Percentiles rank a stretch among this genome's conserved stretches.
Conservation (phyloP, 2,113 vertebrate species). For the Andinoacara biseriatus region DNA sequence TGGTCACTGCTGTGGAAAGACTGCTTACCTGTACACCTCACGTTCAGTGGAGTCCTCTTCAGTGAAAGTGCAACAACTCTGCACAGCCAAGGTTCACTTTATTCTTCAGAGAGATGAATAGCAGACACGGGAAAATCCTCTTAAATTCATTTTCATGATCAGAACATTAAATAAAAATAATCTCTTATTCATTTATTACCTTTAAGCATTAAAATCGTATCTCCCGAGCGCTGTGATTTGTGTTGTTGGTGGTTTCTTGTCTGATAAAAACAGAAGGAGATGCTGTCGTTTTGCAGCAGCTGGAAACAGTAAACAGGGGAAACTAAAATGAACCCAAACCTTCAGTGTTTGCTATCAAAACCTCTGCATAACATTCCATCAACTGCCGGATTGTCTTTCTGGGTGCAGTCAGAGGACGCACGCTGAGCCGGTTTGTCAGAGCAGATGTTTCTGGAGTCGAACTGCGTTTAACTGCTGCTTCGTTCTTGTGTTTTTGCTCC, state of each 20-base stretch:
- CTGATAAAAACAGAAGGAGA: not conserved
- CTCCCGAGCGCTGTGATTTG: no score
- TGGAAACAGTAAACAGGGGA: not conserved
- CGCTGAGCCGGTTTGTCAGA: not conserved
- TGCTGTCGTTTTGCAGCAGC: not conserved
- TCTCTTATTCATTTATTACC: not conserved
- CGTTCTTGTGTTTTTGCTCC: not conserved
- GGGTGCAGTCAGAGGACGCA: not conserved
- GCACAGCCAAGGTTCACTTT: no score
- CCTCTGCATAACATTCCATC: no score
- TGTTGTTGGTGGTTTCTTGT: not conserved
- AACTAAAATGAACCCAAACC: not conserved
- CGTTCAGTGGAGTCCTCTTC: no score
- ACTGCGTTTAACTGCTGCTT: accelerated
- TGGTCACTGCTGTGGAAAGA: no score
- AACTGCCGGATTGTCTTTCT: not conserved
- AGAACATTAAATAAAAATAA: no score
- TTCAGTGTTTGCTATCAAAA: not conserved
- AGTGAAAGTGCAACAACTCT: no score
- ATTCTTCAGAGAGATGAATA: no score
- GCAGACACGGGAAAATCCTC: no score
- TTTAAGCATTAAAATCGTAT: no score
- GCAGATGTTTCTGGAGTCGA: not conserved
- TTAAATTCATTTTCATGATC: no score
- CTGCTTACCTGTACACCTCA: no score